These are phyloP conservation scores for Caerostris extrusa DNA, from an alignment of 1,140 invertebrate genomes.

Conservation along the genomic window DNA sequence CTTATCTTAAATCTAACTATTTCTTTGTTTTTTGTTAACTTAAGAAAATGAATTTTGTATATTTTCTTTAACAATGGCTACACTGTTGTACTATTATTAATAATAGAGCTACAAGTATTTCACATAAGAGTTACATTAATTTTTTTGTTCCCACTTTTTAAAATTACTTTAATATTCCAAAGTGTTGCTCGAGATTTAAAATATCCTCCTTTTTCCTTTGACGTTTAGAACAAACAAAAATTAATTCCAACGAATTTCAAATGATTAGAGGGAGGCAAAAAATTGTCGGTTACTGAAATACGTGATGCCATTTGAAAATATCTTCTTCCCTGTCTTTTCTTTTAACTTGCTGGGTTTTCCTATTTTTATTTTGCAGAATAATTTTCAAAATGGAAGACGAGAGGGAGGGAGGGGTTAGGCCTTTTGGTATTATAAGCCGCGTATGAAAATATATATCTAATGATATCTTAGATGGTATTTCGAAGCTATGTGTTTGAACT, in stretches of 20 bases:
- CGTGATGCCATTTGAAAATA: background rate
- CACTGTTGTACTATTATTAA: too few species aligned
- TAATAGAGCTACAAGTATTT: too few species aligned
- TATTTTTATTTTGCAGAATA: constrained; percentile 3
- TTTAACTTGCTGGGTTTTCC: background rate
- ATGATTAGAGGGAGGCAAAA: constrained; percentile 2
- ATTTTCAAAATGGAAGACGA: background rate
- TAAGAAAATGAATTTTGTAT: too few species aligned
- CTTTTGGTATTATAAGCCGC: background rate
- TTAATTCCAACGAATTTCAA: constrained; percentile 3
- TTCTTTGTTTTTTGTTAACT: too few species aligned
- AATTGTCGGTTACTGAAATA: background rate
- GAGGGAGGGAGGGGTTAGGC: background rate
- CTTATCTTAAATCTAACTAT: too few species aligned
- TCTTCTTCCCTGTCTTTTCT: background rate
- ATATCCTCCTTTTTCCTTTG: background rate
- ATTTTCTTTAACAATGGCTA: too few species aligned
- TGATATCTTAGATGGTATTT: constrained; percentile 36
- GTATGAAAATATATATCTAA: constrained; percentile 25
- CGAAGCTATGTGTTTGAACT: constrained; percentile 25
- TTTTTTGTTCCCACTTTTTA: background rate
- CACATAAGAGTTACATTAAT: background rate
- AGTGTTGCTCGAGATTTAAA: background rate
- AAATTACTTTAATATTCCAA: background rate
- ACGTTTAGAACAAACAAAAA: constrained; percentile 5